Percentiles rank a stretch among this genome's conserved stretches.
These are phyloP conservation scores for Odontamblyopus rebecca DNA, from an alignment of 2,797 vertebrate genomes.

Conservation along the genomic window DNA sequence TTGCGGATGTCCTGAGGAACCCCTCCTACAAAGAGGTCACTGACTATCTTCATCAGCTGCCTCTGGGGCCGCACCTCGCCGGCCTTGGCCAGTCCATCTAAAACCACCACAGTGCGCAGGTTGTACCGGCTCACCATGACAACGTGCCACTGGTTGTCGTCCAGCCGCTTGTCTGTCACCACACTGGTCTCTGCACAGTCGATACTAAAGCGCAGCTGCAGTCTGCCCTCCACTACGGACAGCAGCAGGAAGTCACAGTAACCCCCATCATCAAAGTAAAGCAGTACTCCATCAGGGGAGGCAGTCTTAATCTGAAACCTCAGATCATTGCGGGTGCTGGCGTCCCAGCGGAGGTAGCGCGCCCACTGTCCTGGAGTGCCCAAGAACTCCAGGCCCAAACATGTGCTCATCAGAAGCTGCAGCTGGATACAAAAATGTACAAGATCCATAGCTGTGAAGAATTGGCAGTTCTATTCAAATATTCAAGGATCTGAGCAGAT, in stretches of 20 bases:
- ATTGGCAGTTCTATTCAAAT: constrained; percentile 45
- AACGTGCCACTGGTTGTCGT: constrained; percentile 91
- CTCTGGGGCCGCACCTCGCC: constrained; percentile 88
- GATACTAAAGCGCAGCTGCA: constrained; percentile 93
- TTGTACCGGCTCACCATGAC: constrained; percentile 87
- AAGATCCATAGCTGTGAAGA: constrained; percentile 79
- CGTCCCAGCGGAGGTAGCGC: constrained; percentile 98
- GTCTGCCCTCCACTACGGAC: constrained; percentile 85
- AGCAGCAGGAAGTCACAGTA: constrained; percentile 98
- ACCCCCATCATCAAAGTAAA: constrained; percentile 96
- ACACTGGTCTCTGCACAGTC: constrained; percentile 92
- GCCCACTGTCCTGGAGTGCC: constrained; percentile 94
- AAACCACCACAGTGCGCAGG: constrained; percentile 85
- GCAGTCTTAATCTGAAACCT: constrained; percentile 96
- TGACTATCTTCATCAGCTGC: constrained; percentile 95
- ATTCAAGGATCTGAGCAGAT: constrained; percentile 41
- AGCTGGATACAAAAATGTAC: constrained; percentile 85
- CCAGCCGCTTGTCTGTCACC: constrained; percentile 84
- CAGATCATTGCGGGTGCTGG: constrained; percentile 92
- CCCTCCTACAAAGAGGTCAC: constrained; percentile 94
- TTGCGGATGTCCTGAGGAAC: constrained; percentile 90
- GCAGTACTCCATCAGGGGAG: constrained; percentile 87
- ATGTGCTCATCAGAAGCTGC: constrained; percentile 88
- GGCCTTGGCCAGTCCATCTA: constrained; percentile 87
- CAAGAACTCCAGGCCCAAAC: constrained; percentile 91